Evolutionary conservation across 2,888 invertebrate genomes (phyloP).

Genomic region (Tuta absoluta): DNA sequence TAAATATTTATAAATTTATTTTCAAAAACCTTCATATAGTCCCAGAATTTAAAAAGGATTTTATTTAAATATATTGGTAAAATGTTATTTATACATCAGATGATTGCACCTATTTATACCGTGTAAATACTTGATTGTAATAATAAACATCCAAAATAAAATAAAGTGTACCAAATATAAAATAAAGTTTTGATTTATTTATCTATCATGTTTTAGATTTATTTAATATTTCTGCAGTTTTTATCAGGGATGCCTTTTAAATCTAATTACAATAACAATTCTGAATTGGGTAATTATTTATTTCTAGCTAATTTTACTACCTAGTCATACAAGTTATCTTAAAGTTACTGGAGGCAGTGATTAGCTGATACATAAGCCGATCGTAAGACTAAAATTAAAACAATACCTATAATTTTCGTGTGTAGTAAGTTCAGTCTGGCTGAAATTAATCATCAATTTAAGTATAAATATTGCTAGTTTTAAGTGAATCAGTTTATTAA

Average conservation of each 20-base stretch:
- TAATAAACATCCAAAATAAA: too few species aligned
- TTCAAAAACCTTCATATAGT: too few species aligned
- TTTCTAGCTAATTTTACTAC: conserved; percentile 5
- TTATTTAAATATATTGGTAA: too few species aligned
- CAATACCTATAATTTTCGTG: neutral
- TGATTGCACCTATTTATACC: too few species aligned
- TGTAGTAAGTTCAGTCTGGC: neutral
- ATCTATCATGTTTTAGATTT: neutral
- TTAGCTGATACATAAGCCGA: neutral
- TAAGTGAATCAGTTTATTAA: too few species aligned
- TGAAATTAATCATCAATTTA: neutral
- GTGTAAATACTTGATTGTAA: too few species aligned
- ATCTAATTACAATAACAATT: neutral
- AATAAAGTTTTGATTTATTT: too few species aligned
- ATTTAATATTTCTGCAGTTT: neutral
- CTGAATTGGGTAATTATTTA: neutral
- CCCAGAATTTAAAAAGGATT: too few species aligned
- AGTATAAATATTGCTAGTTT: too few species aligned
- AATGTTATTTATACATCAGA: too few species aligned
- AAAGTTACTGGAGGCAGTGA: conserved; percentile 28
- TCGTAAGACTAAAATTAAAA: neutral
- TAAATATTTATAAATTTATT: too few species aligned
- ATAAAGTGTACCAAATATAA: too few species aligned
- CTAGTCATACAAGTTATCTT: conserved; percentile 11
- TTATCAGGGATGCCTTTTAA: neutral